Conservation (phyloP, 2,797 vertebrate genomes). For the Acanthis flammea region DNA sequence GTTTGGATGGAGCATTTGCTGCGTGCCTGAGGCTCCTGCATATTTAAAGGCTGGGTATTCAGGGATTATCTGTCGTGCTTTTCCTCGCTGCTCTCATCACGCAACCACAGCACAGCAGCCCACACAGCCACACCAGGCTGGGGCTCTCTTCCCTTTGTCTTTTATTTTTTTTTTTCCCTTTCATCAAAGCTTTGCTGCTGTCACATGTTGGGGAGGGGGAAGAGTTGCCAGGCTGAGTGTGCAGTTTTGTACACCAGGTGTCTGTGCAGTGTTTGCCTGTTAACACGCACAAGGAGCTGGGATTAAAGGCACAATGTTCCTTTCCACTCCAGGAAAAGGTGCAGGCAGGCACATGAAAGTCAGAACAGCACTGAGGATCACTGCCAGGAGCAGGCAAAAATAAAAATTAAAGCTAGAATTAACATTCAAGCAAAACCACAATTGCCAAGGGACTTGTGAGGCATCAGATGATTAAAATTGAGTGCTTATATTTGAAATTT, state of each 20-base stretch:
- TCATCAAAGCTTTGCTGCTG: neutral
- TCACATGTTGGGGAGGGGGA: neutral
- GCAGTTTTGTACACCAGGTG: neutral
- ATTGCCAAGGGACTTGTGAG: neutral
- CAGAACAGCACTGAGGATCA: neutral
- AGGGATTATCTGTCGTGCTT: slow-evolving; percentile 88
- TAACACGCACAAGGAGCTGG: neutral
- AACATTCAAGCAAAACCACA: neutral
- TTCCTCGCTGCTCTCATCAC: slow-evolving; percentile 84
- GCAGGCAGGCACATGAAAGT: neutral
- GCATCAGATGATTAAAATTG: neutral
- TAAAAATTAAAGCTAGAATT: neutral
- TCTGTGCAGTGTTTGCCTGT: neutral
- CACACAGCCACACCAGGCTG: neutral
- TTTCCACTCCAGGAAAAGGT: neutral
- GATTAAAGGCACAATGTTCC: neutral
- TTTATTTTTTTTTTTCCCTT: neutral
- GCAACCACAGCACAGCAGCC: slow-evolving; percentile 78
- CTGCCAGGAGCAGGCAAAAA: neutral
- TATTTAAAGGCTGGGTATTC: slow-evolving; percentile 90
- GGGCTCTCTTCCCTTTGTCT: neutral
- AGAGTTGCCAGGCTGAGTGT: neutral
- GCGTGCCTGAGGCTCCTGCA: slow-evolving; percentile 87
- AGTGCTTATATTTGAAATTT: neutral
- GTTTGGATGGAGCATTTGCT: slow-evolving; percentile 80